phyloP scores from a whole-genome alignment of 2,797 vertebrate genomes.

The Clarias platycephalus region DNA sequence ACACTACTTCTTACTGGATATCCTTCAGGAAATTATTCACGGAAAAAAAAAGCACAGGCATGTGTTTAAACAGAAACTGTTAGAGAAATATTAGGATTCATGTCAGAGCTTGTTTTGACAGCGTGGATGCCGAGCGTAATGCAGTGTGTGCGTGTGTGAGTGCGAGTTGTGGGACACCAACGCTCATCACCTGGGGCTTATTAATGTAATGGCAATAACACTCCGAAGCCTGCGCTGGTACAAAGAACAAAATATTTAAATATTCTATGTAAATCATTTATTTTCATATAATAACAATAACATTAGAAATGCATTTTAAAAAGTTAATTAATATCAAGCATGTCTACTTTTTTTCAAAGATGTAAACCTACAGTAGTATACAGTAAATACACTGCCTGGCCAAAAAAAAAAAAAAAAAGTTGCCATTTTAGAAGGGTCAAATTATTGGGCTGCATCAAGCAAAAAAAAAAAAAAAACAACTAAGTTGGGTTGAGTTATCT shows the following conservation, averaged over 20 bases:
- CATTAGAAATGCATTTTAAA: background rate
- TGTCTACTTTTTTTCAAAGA: background rate
- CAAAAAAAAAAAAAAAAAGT: too few species aligned
- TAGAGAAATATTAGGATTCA: background rate
- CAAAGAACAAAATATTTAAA: background rate
- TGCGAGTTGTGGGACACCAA: background rate
- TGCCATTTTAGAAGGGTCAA: too few species aligned
- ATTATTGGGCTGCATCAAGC: too few species aligned
- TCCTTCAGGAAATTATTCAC: background rate
- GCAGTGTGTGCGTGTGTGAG: background rate
- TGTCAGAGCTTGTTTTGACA: background rate
- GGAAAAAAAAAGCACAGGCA: background rate
- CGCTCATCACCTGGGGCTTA: background rate
- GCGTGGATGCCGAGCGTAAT: background rate
- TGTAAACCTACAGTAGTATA: background rate
- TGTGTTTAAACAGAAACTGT: background rate
- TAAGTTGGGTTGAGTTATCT: too few species aligned
- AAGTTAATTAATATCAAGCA: background rate
- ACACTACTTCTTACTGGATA: background rate
- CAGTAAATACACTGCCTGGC: background rate
- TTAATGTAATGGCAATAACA: background rate
- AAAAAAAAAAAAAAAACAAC: too few species aligned
- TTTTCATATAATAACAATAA: background rate
- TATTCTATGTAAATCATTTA: background rate
- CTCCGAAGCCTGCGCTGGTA: too few species aligned